Evolutionary conservation across 2,797 vertebrate species (phyloP).

Genomic region (Pterois miles): DNA sequence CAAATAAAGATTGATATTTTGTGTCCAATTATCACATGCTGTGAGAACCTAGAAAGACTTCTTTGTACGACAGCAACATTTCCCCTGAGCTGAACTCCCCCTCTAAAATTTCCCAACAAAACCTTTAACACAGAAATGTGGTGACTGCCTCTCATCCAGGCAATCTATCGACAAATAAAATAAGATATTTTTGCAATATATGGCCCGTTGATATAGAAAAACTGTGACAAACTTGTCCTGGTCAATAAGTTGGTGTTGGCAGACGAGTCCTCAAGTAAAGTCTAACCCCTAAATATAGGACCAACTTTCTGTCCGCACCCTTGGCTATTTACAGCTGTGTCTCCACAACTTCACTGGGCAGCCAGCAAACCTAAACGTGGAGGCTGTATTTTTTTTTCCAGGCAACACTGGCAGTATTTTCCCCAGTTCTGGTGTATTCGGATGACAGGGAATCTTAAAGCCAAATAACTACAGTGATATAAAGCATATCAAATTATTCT

Average conservation of each 20-base stretch:
- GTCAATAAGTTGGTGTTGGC: conserved; percentile 43
- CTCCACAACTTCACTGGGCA: conserved; percentile 54
- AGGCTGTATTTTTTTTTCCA: conserved; percentile 53
- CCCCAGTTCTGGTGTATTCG: neutral
- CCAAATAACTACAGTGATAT: neutral
- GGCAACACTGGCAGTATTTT: conserved; percentile 21
- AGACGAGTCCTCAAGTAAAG: conserved; percentile 59
- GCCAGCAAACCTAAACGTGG: conserved; percentile 47
- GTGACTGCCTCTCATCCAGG: neutral
- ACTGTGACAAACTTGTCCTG: conserved; percentile 20
- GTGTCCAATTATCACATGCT: neutral
- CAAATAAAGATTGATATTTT: neutral
- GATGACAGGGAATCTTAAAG: conserved; percentile 1
- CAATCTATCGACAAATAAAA: neutral
- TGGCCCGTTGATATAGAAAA: neutral
- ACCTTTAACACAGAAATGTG: conserved; percentile 22
- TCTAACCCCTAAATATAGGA: conserved; percentile 79
- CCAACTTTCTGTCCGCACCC: conserved; percentile 73
- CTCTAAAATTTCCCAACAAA: conserved; percentile 22
- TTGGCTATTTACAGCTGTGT: conserved; percentile 77
- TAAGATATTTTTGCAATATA: neutral
- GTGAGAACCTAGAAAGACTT: neutral
- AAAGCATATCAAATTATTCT: neutral
- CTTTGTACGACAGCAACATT: neutral
- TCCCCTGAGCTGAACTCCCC: neutral